A percentile compares a stretch with the other conserved stretches of the same genome.
These are phyloP conservation scores for Brienomyrus brachyistius DNA, from an alignment of 2,113 vertebrate species.

Conservation along the genomic window DNA sequence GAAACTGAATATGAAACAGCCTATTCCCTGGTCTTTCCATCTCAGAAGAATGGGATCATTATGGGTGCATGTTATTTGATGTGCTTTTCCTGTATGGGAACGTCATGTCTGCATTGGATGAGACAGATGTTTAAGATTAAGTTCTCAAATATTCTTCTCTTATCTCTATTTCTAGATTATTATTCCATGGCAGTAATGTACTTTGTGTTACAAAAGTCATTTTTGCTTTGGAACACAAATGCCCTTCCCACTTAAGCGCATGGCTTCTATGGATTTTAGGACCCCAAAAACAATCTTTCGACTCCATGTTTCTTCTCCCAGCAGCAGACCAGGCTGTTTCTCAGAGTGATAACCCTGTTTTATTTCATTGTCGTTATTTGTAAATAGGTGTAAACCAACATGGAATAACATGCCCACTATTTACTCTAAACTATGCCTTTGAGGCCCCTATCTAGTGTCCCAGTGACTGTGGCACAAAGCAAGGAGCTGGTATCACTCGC, in stretches of 20 bases:
- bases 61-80: neutral
- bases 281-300: constrained; percentile 22
- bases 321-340: constrained; percentile 22
- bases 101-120: neutral
- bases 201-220: neutral
- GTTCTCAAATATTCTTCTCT: neutral
- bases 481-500: neutral
- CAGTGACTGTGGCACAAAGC: neutral
- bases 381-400: neutral
- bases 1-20: neutral
- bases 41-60: neutral
- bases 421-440: neutral
- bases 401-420: neutral
- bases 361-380: constrained; percentile 1
- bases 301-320: constrained; percentile 34
- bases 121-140: neutral
- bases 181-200: neutral
- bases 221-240: neutral
- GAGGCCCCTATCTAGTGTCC: neutral
- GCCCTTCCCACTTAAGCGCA: neutral
- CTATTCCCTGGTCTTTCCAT: neutral
- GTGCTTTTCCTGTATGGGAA: neutral
- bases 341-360: constrained; percentile 11
- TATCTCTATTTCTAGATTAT: neutral
- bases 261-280: constrained; percentile 13